These are phyloP conservation scores for Andrena chrysosceles DNA, from an alignment of 2,888 invertebrate genomes.

Conservation along the genomic window DNA sequence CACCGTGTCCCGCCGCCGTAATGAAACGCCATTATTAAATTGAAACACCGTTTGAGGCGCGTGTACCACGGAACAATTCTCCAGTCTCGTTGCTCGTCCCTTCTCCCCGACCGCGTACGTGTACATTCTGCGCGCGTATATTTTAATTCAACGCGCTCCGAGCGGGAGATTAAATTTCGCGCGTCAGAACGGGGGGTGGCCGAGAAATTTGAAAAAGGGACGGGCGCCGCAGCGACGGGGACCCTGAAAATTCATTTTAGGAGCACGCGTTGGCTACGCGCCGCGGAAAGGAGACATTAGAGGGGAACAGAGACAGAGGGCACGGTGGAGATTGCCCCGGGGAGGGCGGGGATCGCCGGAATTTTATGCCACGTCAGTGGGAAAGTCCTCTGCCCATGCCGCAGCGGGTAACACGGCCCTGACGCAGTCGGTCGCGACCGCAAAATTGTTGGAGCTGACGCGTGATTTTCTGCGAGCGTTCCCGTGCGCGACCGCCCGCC, in stretches of 20 bases:
- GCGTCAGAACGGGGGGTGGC: constrained; percentile 48
- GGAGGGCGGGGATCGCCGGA: constrained; percentile 61
- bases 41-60: constrained; percentile 58
- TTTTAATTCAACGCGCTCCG: constrained; percentile 68
- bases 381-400: constrained; percentile 25
- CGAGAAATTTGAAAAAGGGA: constrained; percentile 69
- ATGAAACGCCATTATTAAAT: constrained; percentile 63
- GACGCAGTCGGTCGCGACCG: constrained; percentile 49
- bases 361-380: constrained; percentile 71
- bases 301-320: constrained; percentile 12
- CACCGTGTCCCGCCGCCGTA: constrained; percentile 22
- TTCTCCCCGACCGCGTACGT: not conserved
- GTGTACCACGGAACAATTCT: constrained; percentile 58
- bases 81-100: constrained; percentile 55
- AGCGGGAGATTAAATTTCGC: constrained; percentile 71
- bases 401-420: constrained; percentile 58
- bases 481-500: constrained; percentile 36
- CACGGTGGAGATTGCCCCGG: constrained; percentile 58
- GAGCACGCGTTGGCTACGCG: constrained; percentile 9
- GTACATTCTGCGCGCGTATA: constrained; percentile 24
- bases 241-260: not conserved
- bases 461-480: constrained; percentile 61
- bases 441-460: constrained; percentile 64
- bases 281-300: constrained; percentile 62
- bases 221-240: constrained; percentile 6